Conservation (phyloP, 2,113 vertebrate species). For the Anolis carolinensis region DNA sequence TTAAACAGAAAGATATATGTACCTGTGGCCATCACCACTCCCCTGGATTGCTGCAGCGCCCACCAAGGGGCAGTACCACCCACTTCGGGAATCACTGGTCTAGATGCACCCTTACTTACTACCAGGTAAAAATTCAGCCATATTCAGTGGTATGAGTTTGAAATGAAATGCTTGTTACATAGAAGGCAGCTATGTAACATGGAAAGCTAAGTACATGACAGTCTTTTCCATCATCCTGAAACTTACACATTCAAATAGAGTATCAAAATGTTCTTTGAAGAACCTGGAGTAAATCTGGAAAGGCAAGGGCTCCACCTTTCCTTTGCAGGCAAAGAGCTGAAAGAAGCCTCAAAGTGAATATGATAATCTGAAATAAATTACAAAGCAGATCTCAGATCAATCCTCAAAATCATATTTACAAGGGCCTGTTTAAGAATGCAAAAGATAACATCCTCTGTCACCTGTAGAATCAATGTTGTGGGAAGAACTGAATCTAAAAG, state of each 20-base stretch:
- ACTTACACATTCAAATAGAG: slow-evolving; percentile 30
- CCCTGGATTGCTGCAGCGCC: too few relatives aligned
- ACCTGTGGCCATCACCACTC: too few relatives aligned
- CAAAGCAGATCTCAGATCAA: slow-evolving; percentile 34
- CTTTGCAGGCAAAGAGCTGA: too few relatives aligned
- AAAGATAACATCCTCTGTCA: slow-evolving; percentile 54
- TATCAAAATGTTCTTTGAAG: not conserved
- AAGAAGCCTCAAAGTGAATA: not conserved
- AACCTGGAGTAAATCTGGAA: not conserved
- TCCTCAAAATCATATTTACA: slow-evolving; percentile 34
- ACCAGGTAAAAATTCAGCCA: not conserved
- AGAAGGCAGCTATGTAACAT: slow-evolving; percentile 8
- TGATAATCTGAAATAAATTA: slow-evolving; percentile 29
- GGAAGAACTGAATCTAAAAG: slow-evolving; percentile 58
- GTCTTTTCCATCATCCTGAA: slow-evolving; percentile 14
- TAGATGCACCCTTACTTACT: not conserved
- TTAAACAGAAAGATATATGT: too few relatives aligned
- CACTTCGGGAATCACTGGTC: too few relatives aligned
- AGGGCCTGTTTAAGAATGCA: slow-evolving; percentile 54
- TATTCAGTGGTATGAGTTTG: not conserved
- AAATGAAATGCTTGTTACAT: not conserved
- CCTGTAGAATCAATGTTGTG: slow-evolving; percentile 44
- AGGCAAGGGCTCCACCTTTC: not conserved
- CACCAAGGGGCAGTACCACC: too few relatives aligned
- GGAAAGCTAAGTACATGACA: slow-evolving; percentile 26